These are phyloP conservation scores for Hylaeus volcanicus DNA, from an alignment of 1,140 invertebrate genomes.

Conservation along the genomic window DNA sequence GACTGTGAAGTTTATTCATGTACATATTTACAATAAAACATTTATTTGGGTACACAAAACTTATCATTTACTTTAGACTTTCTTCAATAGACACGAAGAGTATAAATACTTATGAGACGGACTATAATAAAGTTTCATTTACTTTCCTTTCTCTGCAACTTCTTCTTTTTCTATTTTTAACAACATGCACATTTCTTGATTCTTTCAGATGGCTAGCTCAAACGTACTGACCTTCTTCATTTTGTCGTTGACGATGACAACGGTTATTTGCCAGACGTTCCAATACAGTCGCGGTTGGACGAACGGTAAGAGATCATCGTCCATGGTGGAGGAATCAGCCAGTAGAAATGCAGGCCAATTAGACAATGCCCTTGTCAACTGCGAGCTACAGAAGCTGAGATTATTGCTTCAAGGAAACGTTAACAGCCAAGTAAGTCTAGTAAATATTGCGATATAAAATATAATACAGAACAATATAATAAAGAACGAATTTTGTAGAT, in stretches of 20 bases:
- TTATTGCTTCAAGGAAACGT: constrained; percentile 42
- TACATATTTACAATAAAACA: no score
- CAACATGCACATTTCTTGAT: not conserved
- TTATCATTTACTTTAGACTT: no score
- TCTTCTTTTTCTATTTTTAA: not conserved
- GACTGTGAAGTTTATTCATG: no score
- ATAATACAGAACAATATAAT: no score
- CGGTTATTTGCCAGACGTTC: constrained; percentile 83
- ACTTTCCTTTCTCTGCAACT: no score
- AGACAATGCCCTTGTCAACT: constrained; percentile 29
- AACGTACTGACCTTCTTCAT: constrained; percentile 34
- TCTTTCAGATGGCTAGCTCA: constrained; percentile 55
- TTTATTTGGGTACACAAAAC: no score
- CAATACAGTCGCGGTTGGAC: constrained; percentile 89
- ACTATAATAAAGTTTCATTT: no score
- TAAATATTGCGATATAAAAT: no score
- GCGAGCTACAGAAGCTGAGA: constrained; percentile 44
- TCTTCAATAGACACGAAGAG: no score
- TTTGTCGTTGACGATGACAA: constrained; percentile 54
- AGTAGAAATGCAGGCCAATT: constrained; percentile 19
- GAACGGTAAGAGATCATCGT: constrained; percentile 82
- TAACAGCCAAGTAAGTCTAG: constrained; percentile 39
- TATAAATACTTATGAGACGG: no score
- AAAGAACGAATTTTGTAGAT: not conserved
- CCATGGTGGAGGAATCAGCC: constrained; percentile 16